A percentile compares a stretch with the other conserved stretches of the same genome.
Conservation (phyloP, 2,113 vertebrate genomes). For the Brienomyrus longianalis region DNA sequence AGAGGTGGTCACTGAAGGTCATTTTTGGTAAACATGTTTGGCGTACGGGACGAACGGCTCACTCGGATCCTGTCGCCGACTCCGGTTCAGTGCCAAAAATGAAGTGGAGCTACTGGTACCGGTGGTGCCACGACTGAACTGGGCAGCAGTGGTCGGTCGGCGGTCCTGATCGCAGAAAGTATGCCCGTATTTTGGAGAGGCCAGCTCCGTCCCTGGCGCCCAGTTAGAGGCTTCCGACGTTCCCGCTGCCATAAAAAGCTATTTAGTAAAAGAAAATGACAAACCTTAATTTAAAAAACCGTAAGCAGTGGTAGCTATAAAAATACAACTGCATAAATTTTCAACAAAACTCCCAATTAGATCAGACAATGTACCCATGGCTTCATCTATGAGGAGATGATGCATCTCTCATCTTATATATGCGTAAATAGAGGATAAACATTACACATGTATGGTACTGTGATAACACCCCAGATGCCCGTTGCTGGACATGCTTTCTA, state of each 20-base stretch:
- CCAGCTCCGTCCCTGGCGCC: neutral
- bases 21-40: neutral
- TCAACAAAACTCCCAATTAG: neutral
- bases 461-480: neutral
- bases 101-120: neutral
- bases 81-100: neutral
- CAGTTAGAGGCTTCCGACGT: neutral
- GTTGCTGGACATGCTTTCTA: neutral
- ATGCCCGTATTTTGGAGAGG: neutral
- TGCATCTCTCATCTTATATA: neutral
- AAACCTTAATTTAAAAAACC: neutral
- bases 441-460: neutral
- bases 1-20: neutral
- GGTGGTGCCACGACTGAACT: neutral
- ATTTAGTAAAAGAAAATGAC: neutral
- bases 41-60: neutral
- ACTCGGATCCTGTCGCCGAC: neutral
- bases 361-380: neutral
- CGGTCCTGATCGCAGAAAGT: neutral
- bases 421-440: neutral
- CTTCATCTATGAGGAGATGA: neutral
- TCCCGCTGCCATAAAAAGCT: neutral
- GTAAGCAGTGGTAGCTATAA: neutral
- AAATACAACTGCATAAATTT: neutral
- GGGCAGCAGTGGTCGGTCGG: neutral